Base-by-base conservation (phyloP, 2,113 vertebrate species). In the Potamarius usumacintae region DNA sequence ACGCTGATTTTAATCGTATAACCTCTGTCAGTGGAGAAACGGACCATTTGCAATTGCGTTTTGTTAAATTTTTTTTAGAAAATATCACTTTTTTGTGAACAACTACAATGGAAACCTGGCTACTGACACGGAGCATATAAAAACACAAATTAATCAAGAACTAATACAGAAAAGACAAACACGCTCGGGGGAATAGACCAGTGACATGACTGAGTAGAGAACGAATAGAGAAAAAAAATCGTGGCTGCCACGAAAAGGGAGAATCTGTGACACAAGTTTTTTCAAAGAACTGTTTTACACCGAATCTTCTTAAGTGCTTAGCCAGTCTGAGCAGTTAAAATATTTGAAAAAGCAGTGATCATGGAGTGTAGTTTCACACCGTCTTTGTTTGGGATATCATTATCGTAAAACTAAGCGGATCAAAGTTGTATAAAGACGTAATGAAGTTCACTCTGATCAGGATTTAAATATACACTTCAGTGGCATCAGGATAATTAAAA, bases 261-360 rank as follows among this genome's bases (percentile, higher is more conserved):
- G 18, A 50, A 50, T 10, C 2, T 14, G 55, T 58, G 34, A 53
- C 27, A 53, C 63, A 9, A 50, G 52, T 42, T 65, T 57, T 34
- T 74, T 63, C 52, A 57, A 63, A 67, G 57, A 27, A 87, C 27
- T 57, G 72, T 62, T 25, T 83, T 12, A 20, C 69, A 84, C 48
- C n/a, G 86, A 55, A 83, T 63, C 74, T 83, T 30, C 71, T 88
- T 15, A 84, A 76, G 65, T 55, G 27, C 62, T 82, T 63, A 55
- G 60, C 62, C 62, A 69, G 84, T n/a, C 79, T 20, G 48, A 76
- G 22, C 63, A 30, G 27, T 87, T 89, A 52, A 85, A 87, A 87
- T 82, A 89, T 90, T 89, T 50, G 10, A 4, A 25, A 87, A 89
- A 83, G 53, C 65, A 65, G 57, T 7, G n/a, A 79, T 87, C 82